Percentiles rank a stretch among this genome's conserved stretches.
Evolutionary conservation across 2,113 vertebrate species (phyloP).

Genomic region (Zosterops borbonicus): DNA sequence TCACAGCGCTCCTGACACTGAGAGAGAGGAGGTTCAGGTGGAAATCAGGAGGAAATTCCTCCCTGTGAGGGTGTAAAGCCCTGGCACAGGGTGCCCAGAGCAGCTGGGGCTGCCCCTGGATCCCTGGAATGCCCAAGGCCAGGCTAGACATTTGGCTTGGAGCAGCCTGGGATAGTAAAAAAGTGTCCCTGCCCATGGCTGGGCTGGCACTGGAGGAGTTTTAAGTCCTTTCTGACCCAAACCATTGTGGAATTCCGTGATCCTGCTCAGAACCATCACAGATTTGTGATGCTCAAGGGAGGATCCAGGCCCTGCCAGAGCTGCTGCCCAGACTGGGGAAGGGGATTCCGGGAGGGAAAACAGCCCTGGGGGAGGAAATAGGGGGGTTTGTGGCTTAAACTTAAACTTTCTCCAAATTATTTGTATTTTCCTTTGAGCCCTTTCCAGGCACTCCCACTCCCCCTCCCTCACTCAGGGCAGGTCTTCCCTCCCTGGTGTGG

Average conservation of each 20-base stretch:
- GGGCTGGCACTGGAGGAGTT: rapidly evolving
- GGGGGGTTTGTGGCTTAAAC: not conserved
- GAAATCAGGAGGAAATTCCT: not conserved
- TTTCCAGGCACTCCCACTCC: not conserved
- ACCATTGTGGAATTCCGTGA: not conserved
- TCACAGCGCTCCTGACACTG: not conserved
- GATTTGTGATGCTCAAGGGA: not conserved
- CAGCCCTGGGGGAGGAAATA: not conserved
- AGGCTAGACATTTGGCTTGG: not conserved
- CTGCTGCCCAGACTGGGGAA: not conserved
- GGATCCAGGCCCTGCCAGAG: not conserved
- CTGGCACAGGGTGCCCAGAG: not conserved
- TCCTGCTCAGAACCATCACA: not conserved
- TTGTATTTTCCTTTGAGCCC: not conserved
- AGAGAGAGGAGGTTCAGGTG: no score
- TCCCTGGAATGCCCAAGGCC: not conserved
- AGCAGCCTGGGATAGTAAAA: rapidly evolving
- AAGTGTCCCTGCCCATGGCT: not conserved
- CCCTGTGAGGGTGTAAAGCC: not conserved
- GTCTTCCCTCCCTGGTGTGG: rapidly evolving
- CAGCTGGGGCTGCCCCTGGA: not conserved
- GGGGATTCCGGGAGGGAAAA: not conserved
- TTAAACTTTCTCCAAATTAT: not conserved
- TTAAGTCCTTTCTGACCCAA: not conserved
- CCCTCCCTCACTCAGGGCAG: rapidly evolving